Percentiles rank a stretch among this genome's conserved stretches.
Conservation (phyloP, 1,140 invertebrate genomes). For the Aphis craccivora region DNA sequence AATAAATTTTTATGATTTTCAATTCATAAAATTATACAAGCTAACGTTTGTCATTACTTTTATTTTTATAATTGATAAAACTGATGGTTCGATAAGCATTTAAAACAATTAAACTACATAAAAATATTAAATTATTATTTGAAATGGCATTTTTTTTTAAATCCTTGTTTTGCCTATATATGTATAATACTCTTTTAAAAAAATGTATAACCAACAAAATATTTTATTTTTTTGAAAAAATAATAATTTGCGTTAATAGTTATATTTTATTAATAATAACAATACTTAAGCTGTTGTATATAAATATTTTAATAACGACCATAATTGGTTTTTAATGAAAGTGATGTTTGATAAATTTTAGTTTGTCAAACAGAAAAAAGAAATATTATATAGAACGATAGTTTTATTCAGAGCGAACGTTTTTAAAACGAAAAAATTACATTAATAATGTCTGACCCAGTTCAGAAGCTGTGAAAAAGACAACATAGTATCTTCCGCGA, state of each 20-base stretch:
- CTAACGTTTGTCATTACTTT: background rate
- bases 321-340: constrained; percentile 21
- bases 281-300: background rate
- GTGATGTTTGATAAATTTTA: background rate
- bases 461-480: constrained; percentile 9
- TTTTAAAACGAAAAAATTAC: constrained; percentile 36
- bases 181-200: background rate
- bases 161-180: background rate
- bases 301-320: background rate
- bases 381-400: background rate
- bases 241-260: background rate
- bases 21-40: background rate
- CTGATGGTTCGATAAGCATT: background rate
- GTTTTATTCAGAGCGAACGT: constrained; percentile 38
- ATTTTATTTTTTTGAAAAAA: background rate
- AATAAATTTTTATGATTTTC: background rate
- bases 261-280: constrained; percentile 1
- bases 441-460: constrained; percentile 34
- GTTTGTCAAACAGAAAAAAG: background rate
- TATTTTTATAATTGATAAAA: background rate
- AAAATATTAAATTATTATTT: background rate
- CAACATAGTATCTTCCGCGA: background rate
- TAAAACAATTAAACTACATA: background rate
- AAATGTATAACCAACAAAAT: background rate
- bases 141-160: background rate